Base-by-base conservation (phyloP, 2,797 vertebrate species). In the Myotis myotis region DNA sequence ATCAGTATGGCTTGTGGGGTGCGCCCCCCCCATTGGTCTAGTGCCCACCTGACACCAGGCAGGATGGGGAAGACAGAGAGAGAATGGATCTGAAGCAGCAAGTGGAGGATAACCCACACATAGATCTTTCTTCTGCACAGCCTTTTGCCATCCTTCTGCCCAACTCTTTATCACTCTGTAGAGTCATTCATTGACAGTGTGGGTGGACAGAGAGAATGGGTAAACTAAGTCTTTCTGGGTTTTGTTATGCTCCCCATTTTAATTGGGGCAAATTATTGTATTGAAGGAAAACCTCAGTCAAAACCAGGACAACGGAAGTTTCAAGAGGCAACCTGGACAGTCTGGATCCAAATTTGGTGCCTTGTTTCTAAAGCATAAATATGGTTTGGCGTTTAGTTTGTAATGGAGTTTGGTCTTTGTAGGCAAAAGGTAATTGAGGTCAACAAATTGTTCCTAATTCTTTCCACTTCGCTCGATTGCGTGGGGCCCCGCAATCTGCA, bases 401-500 rank as follows among this genome's bases (percentile, higher is more conserved):
- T 71, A 60, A 47, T 47, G 60, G 53, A 91, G 66, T 53, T 49
- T 86, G 51, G 10, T 57, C 83, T 78, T 80, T 81, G 36, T 16
- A 78, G 86, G 64, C 47, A 60, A 82, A 87, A 95, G 72, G n/a
- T 19, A 36, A 23, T 6, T 16, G 75, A 89, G 60, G 28, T 76
- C 47, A 88, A 71, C 66, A 84, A 71, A 57, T 36, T n/a, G 10
- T 80, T 84, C 25, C 38, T 49, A 36, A 38, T 60, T 33, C 79
- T 41, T 93, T 83, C 89, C 36, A 80, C 57, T 94, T 76, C 44
- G 28, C 38, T 83, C 90, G 80, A 66, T 66, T 86, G 51, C 15
- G 4, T 1, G 66, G 81, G 57, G 33, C 38, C 25, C 12, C 4
- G 4, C 64, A 22, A 90, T 64, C 30, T 74, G 38, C 25, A 55